phyloP scores from a whole-genome alignment of 1,140 invertebrate species.

The Drosophila mojavensis region DNA sequence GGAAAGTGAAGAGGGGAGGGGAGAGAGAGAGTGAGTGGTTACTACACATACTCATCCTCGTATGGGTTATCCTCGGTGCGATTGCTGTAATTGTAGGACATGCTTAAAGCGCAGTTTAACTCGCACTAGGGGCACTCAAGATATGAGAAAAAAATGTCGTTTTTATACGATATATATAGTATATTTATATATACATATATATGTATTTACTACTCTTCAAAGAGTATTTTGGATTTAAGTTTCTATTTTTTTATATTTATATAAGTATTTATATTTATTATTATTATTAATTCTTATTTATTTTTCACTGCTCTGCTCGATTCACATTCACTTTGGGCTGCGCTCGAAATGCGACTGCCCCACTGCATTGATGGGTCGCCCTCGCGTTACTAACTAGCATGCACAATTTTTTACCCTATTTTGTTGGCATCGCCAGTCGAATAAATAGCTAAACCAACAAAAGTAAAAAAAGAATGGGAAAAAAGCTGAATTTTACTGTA shows the following conservation, averaged over 20 bases:
- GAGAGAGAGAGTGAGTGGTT: not conserved
- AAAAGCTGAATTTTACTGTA: conserved; percentile 54
- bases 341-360: conserved; percentile 21
- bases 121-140: conserved; percentile 29
- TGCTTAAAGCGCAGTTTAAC: conserved; percentile 33
- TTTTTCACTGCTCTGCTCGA: not conserved
- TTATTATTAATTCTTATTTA: not conserved
- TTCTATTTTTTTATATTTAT: not conserved
- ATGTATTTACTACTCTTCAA: not conserved
- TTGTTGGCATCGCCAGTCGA: conserved; percentile 67
- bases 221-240: not conserved
- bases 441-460: conserved; percentile 32
- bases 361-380: conserved; percentile 59
- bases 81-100: conserved; percentile 71
- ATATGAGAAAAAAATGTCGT: conserved; percentile 1
- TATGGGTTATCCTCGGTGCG: conserved; percentile 66
- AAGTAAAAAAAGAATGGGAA: conserved; percentile 11
- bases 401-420: conserved; percentile 77
- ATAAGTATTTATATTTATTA: conserved; percentile 5
- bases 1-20: not conserved
- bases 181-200: conserved; percentile 27
- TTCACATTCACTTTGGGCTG: conserved; percentile 5
- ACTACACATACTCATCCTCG: conserved; percentile 71
- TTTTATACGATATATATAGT: not conserved
- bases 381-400: conserved; percentile 72